Evolutionary conservation across 2,888 invertebrate genomes (phyloP), one percentile per base, ranked within the genome.

Genomic region (Agapostemon virescens): DNA sequence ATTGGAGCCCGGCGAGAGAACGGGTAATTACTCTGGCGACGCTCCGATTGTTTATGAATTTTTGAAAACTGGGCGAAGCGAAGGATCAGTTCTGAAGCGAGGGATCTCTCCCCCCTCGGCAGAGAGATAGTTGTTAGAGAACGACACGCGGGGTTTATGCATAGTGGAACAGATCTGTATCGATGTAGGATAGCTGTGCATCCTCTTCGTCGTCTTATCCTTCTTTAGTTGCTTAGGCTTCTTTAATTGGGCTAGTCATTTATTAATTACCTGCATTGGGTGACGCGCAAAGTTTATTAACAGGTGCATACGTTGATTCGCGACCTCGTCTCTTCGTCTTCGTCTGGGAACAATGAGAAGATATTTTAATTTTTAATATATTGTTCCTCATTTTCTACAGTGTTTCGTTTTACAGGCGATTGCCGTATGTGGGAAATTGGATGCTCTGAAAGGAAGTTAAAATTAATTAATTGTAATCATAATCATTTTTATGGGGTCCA

Each of bases 1-100:
- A 68, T 72, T 58, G 45, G 52, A 66, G 4, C 26, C 9, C n/a
- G 67, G 40, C 45, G 64, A 45, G 58, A 33, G n/a, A 33, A 66
- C 30, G 55, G 40, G 52, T 67, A 30, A 49, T 30, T 75, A 75
- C 75, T 69, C 79, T 64, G 45, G 68, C 45, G 9, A 49, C 63
- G 79, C 49, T 79, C 69, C 38, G 38, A 49, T 69, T 42, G 15
- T 17, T 45, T 6, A 13, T 30, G 23, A 36, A 55, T 72, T 63
- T n/a, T 63, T 42, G n/a, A 6, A 30, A 30, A 17, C 26, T 17
- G 2, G 13, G 17, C 30, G n/a, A 49, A 11, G n/a, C n/a, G 49
- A n/a, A 49, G 49, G n/a, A 9, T 49, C 4, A n/a, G n/a, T 11
- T 23, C n/a, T 49, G 7, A n/a, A n/a, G 11, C 49, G n/a, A 49